phyloP scores from a whole-genome alignment of 1,140 invertebrate genomes.

The Trichonephila clavipes region DNA sequence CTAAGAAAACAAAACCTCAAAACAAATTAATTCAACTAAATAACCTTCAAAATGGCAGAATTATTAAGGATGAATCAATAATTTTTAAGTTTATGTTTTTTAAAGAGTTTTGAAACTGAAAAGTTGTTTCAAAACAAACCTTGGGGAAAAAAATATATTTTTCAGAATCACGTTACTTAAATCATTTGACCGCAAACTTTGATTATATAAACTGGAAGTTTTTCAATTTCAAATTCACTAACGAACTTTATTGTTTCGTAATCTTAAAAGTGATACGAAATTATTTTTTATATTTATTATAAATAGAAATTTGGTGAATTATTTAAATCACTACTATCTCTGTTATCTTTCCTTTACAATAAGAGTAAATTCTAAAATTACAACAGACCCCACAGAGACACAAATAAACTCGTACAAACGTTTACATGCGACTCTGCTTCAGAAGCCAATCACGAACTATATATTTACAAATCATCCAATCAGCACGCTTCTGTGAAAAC shows the following conservation, averaged over 20 bases:
- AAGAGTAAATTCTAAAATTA: constrained; percentile 58
- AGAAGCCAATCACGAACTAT: constrained; percentile 51
- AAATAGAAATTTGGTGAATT: neutral
- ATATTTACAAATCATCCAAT: constrained; percentile 68
- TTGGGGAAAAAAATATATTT: too few species aligned
- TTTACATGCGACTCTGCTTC: neutral
- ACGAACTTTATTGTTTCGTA: neutral
- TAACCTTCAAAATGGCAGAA: too few species aligned
- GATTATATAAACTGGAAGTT: neutral
- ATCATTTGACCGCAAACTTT: neutral
- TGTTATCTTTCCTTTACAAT: neutral
- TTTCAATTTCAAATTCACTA: neutral
- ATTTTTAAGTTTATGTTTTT: too few species aligned
- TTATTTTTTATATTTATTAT: neutral
- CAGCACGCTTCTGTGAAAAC: constrained; percentile 3
- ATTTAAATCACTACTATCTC: neutral
- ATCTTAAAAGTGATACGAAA: neutral
- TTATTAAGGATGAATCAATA: too few species aligned
- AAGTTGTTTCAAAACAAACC: too few species aligned
- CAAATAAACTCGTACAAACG: constrained; percentile 37
- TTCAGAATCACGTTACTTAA: too few species aligned
- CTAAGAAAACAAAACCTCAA: too few species aligned
- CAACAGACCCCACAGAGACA: constrained; percentile 61
- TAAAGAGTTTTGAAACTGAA: too few species aligned
- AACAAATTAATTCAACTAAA: too few species aligned